Conservation (phyloP, 2,797 vertebrate species). For the Pseudochirops corinnae region DNA sequence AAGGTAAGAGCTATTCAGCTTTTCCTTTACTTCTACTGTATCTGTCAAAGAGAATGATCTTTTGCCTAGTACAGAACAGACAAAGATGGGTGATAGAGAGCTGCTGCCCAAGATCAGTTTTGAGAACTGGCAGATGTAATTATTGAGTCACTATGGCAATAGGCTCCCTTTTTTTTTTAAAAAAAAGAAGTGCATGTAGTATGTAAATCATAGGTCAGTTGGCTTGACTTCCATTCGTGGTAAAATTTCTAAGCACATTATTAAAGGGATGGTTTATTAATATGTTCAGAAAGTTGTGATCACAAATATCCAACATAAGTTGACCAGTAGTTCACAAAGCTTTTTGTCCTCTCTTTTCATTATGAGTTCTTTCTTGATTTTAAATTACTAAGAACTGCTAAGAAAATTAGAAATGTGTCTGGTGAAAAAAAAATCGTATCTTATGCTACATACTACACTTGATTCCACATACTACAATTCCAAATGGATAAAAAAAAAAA, state of each 20-base stretch:
- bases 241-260: neutral
- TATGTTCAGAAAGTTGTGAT: neutral
- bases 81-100: neutral
- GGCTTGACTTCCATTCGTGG: neutral
- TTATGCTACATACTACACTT: neutral
- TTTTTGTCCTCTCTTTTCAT: neutral
- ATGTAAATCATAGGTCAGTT: neutral
- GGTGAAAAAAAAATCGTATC: neutral
- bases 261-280: neutral
- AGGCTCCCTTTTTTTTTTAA: neutral
- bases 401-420: neutral
- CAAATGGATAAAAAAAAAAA: neutral
- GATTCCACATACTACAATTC: neutral
- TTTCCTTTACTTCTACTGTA: neutral
- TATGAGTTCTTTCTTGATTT: neutral
- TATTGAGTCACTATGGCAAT: neutral
- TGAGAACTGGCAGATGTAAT: neutral
- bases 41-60: neutral
- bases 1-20: neutral
- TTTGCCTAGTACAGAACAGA: neutral
- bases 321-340: neutral
- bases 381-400: neutral
- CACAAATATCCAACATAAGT: neutral
- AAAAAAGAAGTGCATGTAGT: neutral
- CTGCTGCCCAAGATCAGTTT: neutral